These are phyloP conservation scores for Melanargia galathea DNA, from an alignment of 2,888 invertebrate genomes.

Conservation along the genomic window DNA sequence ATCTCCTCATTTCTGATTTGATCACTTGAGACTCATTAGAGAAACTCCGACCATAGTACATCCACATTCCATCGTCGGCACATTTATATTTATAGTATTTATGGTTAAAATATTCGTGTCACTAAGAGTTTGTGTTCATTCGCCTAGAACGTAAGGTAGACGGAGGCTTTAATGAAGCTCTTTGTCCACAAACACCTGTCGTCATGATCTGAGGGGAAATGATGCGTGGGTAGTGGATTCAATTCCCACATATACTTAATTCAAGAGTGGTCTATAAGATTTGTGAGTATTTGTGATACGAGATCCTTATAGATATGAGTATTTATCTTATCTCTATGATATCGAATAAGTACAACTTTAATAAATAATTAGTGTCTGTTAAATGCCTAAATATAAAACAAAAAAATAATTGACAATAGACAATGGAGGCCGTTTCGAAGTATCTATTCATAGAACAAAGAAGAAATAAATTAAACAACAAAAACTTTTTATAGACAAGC, in stretches of 20 bases:
- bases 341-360: no score
- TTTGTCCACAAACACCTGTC: neutral
- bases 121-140: neutral
- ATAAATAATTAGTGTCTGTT: neutral
- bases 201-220: neutral
- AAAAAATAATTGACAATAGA: neutral
- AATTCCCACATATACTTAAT: neutral
- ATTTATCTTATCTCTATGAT: neutral
- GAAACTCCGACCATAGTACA: no score
- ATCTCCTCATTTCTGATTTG: no score
- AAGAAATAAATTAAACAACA: no score
- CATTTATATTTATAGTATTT: no score
- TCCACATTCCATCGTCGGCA: no score
- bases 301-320: neutral
- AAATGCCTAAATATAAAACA: neutral
- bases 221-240: neutral
- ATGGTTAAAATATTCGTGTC: no score
- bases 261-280: neutral
- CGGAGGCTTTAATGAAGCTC: neutral
- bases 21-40: no score
- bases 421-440: conserved; percentile 7
- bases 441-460: neutral
- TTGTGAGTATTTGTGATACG: neutral
- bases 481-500: no score
- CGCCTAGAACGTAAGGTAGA: neutral